These are phyloP conservation scores for Drosophila atripex DNA, from an alignment of 2,888 invertebrate genomes.

Conservation along the genomic window DNA sequence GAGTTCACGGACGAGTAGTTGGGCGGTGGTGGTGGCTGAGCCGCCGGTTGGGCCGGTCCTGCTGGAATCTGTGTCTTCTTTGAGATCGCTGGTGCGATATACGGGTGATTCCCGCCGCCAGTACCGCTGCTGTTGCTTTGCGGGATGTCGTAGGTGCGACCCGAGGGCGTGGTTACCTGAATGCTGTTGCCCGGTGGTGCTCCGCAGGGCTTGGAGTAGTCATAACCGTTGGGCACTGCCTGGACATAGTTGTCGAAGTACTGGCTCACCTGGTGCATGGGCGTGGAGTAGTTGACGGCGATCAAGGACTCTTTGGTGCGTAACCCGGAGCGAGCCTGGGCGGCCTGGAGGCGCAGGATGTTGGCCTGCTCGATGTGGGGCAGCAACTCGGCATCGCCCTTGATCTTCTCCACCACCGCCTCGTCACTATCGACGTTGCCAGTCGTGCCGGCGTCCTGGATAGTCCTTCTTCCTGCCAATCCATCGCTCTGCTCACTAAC, in stretches of 20 bases:
- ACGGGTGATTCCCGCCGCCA: constrained; percentile 73
- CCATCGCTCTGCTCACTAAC: constrained; percentile 28
- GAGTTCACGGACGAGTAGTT: constrained; percentile 60
- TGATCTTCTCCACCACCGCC: constrained; percentile 78
- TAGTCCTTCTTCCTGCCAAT: constrained; percentile 30
- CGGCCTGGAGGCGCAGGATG: constrained; percentile 65
- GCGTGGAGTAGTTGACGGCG: constrained; percentile 75
- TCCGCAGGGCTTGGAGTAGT: constrained; percentile 70
- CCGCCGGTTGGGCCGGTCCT: constrained; percentile 28
- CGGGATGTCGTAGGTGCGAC: constrained; percentile 79
- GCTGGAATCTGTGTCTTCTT: constrained; percentile 68
- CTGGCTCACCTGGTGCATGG: constrained; percentile 72
- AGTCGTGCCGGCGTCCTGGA: constrained; percentile 31
- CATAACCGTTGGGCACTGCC: constrained; percentile 71
- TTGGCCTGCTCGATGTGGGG: constrained; percentile 68
- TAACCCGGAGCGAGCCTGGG: constrained; percentile 28
- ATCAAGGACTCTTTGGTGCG: constrained; percentile 67
- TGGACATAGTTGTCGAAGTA: constrained; percentile 77
- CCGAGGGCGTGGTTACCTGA: constrained; percentile 78
- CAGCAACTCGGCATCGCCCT: constrained; percentile 82
- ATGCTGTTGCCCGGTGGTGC: constrained; percentile 64
- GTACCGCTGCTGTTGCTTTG: constrained; percentile 73
- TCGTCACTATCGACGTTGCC: constrained; percentile 54
- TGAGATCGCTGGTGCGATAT: constrained; percentile 80
- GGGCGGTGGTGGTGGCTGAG: constrained; percentile 47